A percentile compares a stretch with the other conserved stretches of the same genome.
phyloP scores from a whole-genome alignment of 2,888 invertebrate genomes.

The Aradus depressus region DNA sequence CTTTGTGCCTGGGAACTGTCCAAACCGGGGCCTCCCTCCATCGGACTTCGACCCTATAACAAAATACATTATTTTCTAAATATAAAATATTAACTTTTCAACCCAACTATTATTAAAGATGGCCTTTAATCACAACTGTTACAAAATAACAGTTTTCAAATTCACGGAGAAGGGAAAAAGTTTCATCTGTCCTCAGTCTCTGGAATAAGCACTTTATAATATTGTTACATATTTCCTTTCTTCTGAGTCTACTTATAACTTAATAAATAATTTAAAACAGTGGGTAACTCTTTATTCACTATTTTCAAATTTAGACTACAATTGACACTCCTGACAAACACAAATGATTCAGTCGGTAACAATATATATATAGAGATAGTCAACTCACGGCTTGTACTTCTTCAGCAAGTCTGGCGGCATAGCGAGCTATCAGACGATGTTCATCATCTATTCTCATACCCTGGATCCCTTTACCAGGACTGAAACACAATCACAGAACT shows the following conservation, averaged over 20 bases:
- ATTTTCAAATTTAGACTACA: too few species aligned
- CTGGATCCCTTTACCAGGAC: slow-evolving; percentile 37
- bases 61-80: background rate
- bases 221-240: too few species aligned
- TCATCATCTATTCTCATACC: slow-evolving; percentile 68
- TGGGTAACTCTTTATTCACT: too few species aligned
- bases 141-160: background rate
- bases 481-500: slow-evolving; percentile 24
- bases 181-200: too few species aligned
- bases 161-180: background rate
- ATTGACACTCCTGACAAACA: too few species aligned
- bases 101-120: background rate
- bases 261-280: too few species aligned
- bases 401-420: slow-evolving; percentile 89
- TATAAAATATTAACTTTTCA: background rate
- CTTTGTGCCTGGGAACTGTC: slow-evolving; percentile 83
- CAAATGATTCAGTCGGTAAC: too few species aligned
- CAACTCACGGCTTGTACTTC: slow-evolving; percentile 64
- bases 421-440: slow-evolving; percentile 90
- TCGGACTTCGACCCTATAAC: slow-evolving; percentile 53
- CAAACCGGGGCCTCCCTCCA: slow-evolving; percentile 56
- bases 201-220: too few species aligned
- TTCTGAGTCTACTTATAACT: too few species aligned
- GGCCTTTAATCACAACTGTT: background rate
- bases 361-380: too few species aligned